phyloP scores from a whole-genome alignment of 2,113 vertebrate genomes.

The Silurus glanis region DNA sequence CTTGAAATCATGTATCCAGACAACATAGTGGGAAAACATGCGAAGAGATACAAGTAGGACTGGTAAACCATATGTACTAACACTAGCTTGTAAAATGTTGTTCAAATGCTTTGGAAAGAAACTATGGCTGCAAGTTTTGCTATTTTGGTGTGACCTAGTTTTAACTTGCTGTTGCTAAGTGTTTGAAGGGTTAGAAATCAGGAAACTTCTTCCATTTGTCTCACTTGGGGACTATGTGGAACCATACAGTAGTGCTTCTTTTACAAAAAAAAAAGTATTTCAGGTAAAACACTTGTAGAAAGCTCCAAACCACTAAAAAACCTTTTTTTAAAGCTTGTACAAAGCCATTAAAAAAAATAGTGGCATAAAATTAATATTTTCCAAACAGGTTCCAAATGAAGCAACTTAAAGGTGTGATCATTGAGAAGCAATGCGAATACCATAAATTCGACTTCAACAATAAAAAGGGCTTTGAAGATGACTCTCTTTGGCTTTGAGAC shows the following conservation, averaged over 20 bases:
- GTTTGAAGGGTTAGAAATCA: not conserved
- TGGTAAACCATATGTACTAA: constrained; percentile 21
- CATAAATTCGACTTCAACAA: not conserved
- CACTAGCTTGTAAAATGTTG: constrained; percentile 47
- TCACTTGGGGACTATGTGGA: not conserved
- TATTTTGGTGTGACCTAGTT: constrained; percentile 3
- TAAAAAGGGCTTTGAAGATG: not conserved
- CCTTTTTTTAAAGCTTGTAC: not conserved
- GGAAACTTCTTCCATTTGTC: not conserved
- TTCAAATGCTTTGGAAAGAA: constrained; percentile 13
- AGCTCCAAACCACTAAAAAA: not conserved
- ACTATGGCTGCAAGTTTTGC: not conserved
- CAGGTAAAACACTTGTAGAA: not conserved
- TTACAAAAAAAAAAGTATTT: not conserved
- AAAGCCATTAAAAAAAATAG: not conserved
- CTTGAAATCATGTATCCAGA: constrained; percentile 61
- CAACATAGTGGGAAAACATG: constrained; percentile 61
- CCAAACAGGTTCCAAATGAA: not conserved
- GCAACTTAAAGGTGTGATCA: not conserved
- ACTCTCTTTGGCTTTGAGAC: constrained; percentile 14
- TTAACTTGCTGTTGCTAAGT: not conserved
- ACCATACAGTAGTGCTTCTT: not conserved
- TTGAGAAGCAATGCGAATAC: not conserved
- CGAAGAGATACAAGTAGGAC: constrained; percentile 4
- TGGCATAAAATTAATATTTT: not conserved